Percentiles rank a stretch among this genome's conserved stretches.
Evolutionary conservation across 2,888 invertebrate species (phyloP).

Genomic region (Conomelus anceps): DNA sequence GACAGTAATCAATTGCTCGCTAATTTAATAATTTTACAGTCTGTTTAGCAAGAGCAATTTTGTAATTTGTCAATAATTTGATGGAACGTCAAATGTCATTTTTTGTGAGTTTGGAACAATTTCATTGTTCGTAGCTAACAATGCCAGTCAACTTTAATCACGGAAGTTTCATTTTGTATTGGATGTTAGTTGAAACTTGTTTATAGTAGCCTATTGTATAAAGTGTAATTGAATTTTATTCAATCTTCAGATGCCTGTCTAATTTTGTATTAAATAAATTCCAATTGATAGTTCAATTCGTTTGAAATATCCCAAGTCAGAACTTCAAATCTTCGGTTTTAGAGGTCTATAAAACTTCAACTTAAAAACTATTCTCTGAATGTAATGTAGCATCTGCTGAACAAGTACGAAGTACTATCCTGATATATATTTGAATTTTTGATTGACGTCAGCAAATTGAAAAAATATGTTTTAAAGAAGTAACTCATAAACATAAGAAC

Average conservation of each 20-base stretch:
- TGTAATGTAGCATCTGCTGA: neutral
- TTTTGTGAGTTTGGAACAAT: neutral
- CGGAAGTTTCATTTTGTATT: neutral
- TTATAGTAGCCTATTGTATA: too few species aligned
- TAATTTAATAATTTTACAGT: neutral
- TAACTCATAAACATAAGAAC: neutral
- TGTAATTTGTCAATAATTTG: neutral
- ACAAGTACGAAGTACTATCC: neutral
- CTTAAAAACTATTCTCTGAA: too few species aligned
- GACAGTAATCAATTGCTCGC: neutral
- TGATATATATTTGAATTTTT: neutral
- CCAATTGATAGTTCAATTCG: too few species aligned
- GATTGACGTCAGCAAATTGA: neutral
- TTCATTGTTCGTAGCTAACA: neutral
- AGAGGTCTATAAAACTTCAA: too few species aligned
- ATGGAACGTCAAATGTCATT: neutral
- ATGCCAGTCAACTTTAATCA: neutral
- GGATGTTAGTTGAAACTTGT: too few species aligned
- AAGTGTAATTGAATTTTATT: too few species aligned
- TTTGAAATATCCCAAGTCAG: too few species aligned
- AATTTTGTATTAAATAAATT: neutral
- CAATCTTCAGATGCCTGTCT: neutral
- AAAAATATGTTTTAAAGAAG: neutral
- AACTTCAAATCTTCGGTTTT: too few species aligned
- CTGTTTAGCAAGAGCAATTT: neutral